Base-by-base conservation (phyloP, 2,888 invertebrate genomes). In the Anthophora plumipes region DNA sequence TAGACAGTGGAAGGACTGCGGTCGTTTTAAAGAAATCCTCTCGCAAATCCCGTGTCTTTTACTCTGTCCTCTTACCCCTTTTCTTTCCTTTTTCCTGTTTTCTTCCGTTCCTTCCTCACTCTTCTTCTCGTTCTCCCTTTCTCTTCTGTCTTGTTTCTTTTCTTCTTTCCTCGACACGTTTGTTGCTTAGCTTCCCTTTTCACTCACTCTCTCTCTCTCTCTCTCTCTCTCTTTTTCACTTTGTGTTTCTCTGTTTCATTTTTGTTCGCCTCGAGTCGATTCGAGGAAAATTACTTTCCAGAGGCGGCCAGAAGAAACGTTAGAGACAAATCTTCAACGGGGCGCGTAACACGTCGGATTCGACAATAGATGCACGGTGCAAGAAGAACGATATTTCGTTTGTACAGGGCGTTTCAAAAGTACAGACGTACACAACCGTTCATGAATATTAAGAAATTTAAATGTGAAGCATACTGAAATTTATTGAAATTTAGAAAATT, bases 231-330 rank as follows among this genome's bases (percentile, higher is more conserved):
- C 25, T 59, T 63, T 59, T 41, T 41, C 60, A 11, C 2, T 25
- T 43, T 14, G n/a, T 52, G 22, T 39, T 25, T 1, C 22, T 1
- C 52, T 63, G 25, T 59, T 66, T 59, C 41, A 31, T 41, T 63
- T 79, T 78, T 60, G 48, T 76, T 74, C 54, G 59, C 46, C 54
- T 52, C 78, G 76, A 80, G 75, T 75, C 85, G 80, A 83, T 69
- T 55, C 80, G 59, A 54, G 31, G 67, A 55, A 72, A 82, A 84
- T 87, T 87, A 85, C 85, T 79, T 85, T 84, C 67, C 70, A 87
- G 72, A 72, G 55, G 69, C 64, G 68, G 41, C 76, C 77, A 63
- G 79, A 76, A 72, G 82, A 67, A 77, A 78, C 74, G 72, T 31
- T 66, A 61, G 39, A 31, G 72, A 46, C 69, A 68, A 73, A 75